phyloP scores from a whole-genome alignment of 2,888 invertebrate species.

The Andrena chrysosceles region DNA sequence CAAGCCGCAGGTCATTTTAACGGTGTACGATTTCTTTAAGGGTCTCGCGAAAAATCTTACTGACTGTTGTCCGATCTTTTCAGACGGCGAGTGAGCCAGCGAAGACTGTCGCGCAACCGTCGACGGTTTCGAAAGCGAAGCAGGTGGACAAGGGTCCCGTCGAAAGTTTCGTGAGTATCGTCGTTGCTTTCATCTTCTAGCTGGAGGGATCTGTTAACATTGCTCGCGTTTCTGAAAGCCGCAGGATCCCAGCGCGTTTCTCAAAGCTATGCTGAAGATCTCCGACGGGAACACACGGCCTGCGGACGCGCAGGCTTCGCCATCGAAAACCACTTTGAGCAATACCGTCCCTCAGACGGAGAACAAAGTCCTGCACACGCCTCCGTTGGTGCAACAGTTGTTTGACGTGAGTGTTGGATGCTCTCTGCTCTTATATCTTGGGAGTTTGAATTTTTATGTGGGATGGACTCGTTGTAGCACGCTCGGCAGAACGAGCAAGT shows the following conservation, averaged over 20 bases:
- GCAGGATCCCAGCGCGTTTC: constrained; percentile 82
- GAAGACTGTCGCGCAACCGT: neutral
- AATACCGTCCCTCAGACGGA: constrained; percentile 24
- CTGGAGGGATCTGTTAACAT: neutral
- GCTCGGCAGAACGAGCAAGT: constrained; percentile 77
- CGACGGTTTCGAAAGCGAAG: constrained; percentile 20
- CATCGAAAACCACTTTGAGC: constrained; percentile 3
- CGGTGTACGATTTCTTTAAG: neutral
- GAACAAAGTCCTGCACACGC: constrained; percentile 76
- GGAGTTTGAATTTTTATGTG: neutral
- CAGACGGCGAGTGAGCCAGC: constrained; percentile 15
- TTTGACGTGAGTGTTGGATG: constrained; percentile 79
- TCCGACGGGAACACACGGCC: constrained; percentile 76
- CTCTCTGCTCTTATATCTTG: neutral
- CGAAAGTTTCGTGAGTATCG: constrained; percentile 50
- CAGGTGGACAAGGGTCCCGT: constrained; percentile 23
- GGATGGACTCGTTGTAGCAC: constrained; percentile 69
- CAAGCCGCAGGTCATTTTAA: constrained; percentile 71
- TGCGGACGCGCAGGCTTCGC: constrained; percentile 36
- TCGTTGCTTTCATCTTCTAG: neutral
- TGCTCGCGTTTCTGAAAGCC: constrained; percentile 65
- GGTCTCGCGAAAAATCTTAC: neutral
- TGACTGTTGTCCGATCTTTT: neutral
- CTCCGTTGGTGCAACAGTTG: constrained; percentile 82
- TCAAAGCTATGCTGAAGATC: constrained; percentile 83